phyloP scores from a whole-genome alignment of 30 jellyfish, hydroid and myxozoan species.

The Turritopsis dohrnii region DNA sequence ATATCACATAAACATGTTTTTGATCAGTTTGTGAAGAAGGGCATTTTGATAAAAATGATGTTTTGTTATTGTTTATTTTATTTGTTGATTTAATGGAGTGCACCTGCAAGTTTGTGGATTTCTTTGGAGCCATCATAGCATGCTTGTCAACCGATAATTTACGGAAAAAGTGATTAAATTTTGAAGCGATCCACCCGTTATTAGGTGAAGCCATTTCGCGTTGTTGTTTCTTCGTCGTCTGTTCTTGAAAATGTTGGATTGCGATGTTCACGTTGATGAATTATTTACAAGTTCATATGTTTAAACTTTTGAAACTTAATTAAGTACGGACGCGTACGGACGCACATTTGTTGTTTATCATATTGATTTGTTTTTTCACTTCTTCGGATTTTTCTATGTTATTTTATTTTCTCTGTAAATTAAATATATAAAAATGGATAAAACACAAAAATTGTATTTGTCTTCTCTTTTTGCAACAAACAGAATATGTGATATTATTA shows the following conservation, averaged over 20 bases:
- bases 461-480: neutral
- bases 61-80: too few species aligned
- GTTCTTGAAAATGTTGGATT: neutral
- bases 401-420: neutral
- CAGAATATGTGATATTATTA: neutral
- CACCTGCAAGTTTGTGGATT: neutral
- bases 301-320: neutral
- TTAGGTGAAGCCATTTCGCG: neutral
- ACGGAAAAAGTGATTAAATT: conserved; percentile 5
- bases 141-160: neutral
- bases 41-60: too few species aligned
- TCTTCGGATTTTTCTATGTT: neutral
- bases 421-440: neutral
- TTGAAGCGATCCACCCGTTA: neutral
- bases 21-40: too few species aligned
- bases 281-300: neutral
- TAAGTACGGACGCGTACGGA: neutral
- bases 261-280: neutral
- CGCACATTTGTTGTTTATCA: too few species aligned
- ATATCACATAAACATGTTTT: neutral
- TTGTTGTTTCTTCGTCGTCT: neutral
- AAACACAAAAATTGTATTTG: neutral
- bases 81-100: too few species aligned
- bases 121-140: neutral
- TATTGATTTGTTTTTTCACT: too few species aligned